These are phyloP conservation scores for Genyomyrus donnyi DNA, from an alignment of 2,113 vertebrate species.

Conservation along the genomic window DNA sequence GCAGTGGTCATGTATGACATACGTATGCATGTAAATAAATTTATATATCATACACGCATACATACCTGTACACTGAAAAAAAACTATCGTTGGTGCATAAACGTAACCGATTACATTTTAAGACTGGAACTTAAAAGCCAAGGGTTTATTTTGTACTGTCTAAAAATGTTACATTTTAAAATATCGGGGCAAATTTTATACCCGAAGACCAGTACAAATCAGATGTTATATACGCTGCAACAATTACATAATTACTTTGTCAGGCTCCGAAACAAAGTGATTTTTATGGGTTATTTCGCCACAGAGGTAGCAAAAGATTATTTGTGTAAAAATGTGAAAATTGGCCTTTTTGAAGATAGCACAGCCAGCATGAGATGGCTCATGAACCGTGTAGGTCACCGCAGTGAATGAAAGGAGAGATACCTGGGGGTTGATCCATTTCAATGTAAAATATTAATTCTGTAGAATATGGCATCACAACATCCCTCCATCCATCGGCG, in stretches of 20 bases:
- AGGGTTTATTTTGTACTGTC: background rate
- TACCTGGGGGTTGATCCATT: conserved; percentile 95
- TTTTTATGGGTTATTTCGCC: background rate
- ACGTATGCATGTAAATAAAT: background rate
- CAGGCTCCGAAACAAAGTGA: background rate
- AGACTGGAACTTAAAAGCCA: background rate
- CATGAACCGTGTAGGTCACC: background rate
- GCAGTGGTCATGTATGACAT: background rate
- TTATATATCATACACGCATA: background rate
- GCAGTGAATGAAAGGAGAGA: conserved; percentile 1
- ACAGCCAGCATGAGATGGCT: background rate
- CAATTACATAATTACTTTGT: background rate
- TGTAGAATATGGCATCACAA: conserved; percentile 94
- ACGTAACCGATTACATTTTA: background rate
- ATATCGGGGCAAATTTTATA: background rate
- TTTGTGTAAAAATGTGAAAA: background rate
- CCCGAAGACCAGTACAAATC: background rate
- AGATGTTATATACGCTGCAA: background rate
- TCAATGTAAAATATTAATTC: conserved; percentile 98
- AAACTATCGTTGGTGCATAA: background rate
- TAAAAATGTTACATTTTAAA: background rate
- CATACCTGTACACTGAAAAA: background rate
- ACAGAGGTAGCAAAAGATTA: background rate
- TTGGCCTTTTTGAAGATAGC: background rate
- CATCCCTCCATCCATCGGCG: conserved; percentile 86